These are phyloP conservation scores for Paracentrotus lividus DNA, from an alignment of 53 echinoderm and acorn worm genomes.

Conservation along the genomic window DNA sequence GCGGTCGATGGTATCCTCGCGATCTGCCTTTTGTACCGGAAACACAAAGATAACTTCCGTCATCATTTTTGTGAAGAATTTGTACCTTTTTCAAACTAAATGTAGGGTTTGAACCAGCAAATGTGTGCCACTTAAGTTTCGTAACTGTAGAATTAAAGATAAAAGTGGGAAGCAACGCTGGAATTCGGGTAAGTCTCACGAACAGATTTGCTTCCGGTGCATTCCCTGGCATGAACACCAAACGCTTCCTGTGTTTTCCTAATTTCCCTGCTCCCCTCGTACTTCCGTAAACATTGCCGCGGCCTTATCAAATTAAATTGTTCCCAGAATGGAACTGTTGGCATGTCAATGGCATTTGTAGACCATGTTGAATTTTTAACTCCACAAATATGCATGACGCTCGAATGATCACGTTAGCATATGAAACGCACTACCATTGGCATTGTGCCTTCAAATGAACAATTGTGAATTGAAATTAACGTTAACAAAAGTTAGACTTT, in stretches of 20 bases:
- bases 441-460: too few relatives aligned
- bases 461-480: too few relatives aligned
- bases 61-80: not conserved
- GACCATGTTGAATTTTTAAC: not conserved
- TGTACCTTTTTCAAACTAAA: not conserved
- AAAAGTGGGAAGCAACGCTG: not conserved
- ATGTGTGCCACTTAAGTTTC: not conserved
- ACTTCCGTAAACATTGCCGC: slow-evolving; percentile 56
- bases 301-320: not conserved
- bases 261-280: slow-evolving; percentile 2
- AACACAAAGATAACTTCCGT: slow-evolving; percentile 55
- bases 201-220: slow-evolving; percentile 59
- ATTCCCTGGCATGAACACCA: not conserved
- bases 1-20: not conserved
- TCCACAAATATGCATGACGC: too few relatives aligned
- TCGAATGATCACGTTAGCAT: not conserved
- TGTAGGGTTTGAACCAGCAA: not conserved
- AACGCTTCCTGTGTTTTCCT: slow-evolving; percentile 51
- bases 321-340: not conserved
- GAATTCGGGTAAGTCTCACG: not conserved
- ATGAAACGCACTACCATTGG: not conserved
- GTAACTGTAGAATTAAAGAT: not conserved
- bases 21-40: slow-evolving; percentile 43
- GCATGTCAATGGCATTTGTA: not conserved
- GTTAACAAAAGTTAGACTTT: too few relatives aligned